A percentile compares a stretch with the other conserved stretches of the same genome.
phyloP scores from a whole-genome alignment of 2,797 vertebrate species.

The Podargus strigoides region DNA sequence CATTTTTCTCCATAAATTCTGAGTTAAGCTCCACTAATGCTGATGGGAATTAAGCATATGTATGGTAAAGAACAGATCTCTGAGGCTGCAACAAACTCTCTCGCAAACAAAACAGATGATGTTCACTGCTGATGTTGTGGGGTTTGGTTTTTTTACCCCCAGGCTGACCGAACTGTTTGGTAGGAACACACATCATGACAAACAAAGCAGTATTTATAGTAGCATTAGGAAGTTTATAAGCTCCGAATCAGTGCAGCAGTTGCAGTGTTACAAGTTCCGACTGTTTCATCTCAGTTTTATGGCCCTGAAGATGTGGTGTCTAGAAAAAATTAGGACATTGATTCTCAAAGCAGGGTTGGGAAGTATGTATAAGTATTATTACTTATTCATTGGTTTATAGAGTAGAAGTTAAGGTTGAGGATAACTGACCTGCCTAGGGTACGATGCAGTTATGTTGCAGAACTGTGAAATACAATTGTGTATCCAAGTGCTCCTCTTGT shows the following conservation, averaged over 20 bases:
- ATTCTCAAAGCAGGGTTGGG: background rate
- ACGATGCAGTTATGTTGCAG: background rate
- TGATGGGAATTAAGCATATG: background rate
- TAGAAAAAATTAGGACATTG: background rate
- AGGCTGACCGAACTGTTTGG: background rate
- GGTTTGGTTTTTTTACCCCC: background rate
- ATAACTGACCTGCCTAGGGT: background rate
- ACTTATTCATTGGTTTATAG: background rate
- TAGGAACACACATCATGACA: background rate
- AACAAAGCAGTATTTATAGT: background rate
- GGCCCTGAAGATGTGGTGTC: background rate
- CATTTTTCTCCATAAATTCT: constrained; percentile 4
- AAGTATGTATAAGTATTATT: background rate
- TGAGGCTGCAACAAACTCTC: background rate
- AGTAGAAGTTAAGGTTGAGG: background rate
- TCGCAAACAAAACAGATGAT: background rate
- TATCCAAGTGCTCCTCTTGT: background rate
- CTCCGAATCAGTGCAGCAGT: background rate
- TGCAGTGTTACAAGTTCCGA: background rate
- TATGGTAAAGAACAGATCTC: background rate
- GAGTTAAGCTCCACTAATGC: background rate
- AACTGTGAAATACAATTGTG: background rate
- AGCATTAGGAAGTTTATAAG: background rate
- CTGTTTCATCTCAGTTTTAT: background rate
- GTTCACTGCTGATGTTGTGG: background rate